These are phyloP conservation scores for Yponomeuta cagnagella DNA, from an alignment of 2,888 invertebrate species.

Conservation along the genomic window DNA sequence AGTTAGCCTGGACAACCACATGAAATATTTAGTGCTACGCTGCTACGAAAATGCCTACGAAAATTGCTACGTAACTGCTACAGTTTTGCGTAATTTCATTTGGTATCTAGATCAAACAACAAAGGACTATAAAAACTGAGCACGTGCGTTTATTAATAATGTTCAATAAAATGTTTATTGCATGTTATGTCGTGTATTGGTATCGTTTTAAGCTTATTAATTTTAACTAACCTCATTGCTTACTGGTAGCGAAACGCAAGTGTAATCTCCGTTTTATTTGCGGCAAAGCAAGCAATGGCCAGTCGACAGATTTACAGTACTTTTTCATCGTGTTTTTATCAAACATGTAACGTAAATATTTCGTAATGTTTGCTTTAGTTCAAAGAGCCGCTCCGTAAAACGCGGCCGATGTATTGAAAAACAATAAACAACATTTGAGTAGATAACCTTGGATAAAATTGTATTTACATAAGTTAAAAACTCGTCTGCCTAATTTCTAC, in stretches of 20 bases:
- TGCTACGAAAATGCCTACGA: constrained; percentile 1
- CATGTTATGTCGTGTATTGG: too few relatives aligned
- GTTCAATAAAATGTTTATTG: too few relatives aligned
- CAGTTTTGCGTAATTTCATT: not conserved
- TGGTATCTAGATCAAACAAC: not conserved
- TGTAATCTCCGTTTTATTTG: constrained; percentile 40
- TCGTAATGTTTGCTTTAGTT: constrained; percentile 50
- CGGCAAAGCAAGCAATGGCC: constrained; percentile 51
- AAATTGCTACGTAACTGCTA: not conserved
- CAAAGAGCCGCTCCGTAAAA: constrained; percentile 51
- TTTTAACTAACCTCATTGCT: not conserved
- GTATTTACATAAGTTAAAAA: constrained; percentile 23
- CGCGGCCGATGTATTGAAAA: constrained; percentile 47
- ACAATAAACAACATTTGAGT: constrained; percentile 45
- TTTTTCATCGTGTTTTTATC: constrained; percentile 38
- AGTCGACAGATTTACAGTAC: constrained; percentile 60
- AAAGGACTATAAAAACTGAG: not conserved
- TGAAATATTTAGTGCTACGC: not conserved
- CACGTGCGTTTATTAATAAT: not conserved
- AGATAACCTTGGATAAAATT: constrained; percentile 42
- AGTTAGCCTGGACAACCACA: not conserved
- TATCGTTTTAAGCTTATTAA: not conserved
- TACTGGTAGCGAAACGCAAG: not conserved
- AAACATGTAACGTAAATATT: constrained; percentile 55
- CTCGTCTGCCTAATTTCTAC: not conserved